phyloP scores from a whole-genome alignment of 2,113 vertebrate genomes.

The Periophthalmodon schlosseri region DNA sequence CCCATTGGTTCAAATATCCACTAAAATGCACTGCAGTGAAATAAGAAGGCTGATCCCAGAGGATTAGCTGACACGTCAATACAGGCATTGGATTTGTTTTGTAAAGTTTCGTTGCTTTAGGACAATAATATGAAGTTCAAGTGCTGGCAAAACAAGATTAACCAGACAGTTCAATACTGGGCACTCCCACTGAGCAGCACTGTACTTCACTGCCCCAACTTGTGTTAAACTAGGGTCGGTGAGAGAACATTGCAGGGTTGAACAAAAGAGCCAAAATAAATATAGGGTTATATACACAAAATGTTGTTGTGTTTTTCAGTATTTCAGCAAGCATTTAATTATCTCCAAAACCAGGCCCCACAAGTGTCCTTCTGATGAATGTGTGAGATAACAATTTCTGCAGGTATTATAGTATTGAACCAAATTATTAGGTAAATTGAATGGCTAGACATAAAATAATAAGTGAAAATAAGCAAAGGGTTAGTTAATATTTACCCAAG shows the following conservation, averaged over 20 bases:
- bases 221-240: background rate
- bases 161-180: conserved; percentile 24
- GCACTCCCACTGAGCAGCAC: conserved; percentile 31
- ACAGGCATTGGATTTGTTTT: background rate
- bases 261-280: background rate
- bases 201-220: background rate
- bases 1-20: conserved; percentile 19
- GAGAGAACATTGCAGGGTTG: background rate
- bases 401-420: background rate
- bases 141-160: conserved; percentile 41
- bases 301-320: background rate
- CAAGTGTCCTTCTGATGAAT: background rate
- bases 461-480: background rate
- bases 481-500: conserved; percentile 1
- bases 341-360: background rate
- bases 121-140: conserved; percentile 3
- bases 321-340: background rate
- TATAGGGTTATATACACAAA: background rate
- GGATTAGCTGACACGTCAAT: conserved; percentile 18
- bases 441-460: background rate
- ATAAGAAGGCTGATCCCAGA: conserved; percentile 13
- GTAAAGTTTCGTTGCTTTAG: conserved; percentile 6
- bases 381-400: background rate
- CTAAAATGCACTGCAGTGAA: conserved; percentile 17
- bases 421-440: background rate